Base-by-base conservation (phyloP, 2,113 vertebrate genomes). In the Xerus inauris region DNA sequence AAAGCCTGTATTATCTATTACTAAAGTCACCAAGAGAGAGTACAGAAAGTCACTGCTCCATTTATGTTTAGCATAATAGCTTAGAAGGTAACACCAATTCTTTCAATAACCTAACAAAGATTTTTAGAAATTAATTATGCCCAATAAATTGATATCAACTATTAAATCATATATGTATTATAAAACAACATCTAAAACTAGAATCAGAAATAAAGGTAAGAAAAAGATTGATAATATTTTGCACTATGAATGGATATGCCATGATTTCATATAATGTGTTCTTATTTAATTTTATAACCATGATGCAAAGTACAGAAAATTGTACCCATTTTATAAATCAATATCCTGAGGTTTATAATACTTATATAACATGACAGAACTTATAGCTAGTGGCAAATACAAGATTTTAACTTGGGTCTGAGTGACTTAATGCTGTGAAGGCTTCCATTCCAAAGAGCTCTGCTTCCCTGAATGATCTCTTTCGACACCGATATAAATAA, bases 401-500 rank as follows among this genome's bases (percentile, higher is more conserved):
- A 85, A 45, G 57, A 73, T 77, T 71, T 84, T 87, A 73, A 71
- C 9, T 84, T 14, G 65, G 35, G 5, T 71, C 35, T 89, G 40
- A 59, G 51, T 57, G 35, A 67, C 45, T 72, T 59, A 92, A 92
- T 71, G n/a, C 13, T 45, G 2, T 81, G 17, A 83, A 72, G 14
- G 7, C 84, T 95, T 95, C 22, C 30, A 49, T 71, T 81, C 62
- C 38, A 76, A 85, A 71, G 12, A 95, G 24, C 22, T 95, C 51
- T 67, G 32, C 20, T 88, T 57, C 51, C 67, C 22, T 91, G 40
- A 83, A 91, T 67, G 16, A 83, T 72, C 45, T 85, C 5, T 82
- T 92, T 95, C 47, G 85, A 17, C 62, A 49, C 69, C 91, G 28
- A 71, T 72, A 91, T 62, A 97, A 97, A 91, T 88, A 95, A 91